Evolutionary conservation across 2,888 invertebrate species (phyloP).

Genomic region (Melipona beecheii): DNA sequence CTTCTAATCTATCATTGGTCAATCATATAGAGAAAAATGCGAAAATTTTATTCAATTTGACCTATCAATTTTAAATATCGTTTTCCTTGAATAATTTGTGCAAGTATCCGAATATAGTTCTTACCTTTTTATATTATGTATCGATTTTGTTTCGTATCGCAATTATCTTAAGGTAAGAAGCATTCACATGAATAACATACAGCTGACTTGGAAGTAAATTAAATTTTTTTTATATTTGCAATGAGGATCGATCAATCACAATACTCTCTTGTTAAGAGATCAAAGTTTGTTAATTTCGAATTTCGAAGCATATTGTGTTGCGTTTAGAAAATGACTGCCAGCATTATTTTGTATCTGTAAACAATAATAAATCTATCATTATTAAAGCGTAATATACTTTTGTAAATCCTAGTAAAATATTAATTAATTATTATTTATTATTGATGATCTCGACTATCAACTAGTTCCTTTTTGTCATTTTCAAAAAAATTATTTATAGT

Average conservation of each 20-base stretch:
- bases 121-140: slow-evolving; percentile 44
- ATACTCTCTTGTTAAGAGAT: slow-evolving; percentile 30
- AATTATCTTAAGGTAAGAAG: slow-evolving; percentile 46
- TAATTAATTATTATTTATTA: not conserved
- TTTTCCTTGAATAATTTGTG: slow-evolving; percentile 34
- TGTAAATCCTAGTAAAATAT: not conserved
- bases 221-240: slow-evolving; percentile 18
- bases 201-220: slow-evolving; percentile 43
- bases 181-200: slow-evolving; percentile 44
- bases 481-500: not conserved
- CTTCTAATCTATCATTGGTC: not conserved
- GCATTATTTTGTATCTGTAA: not conserved
- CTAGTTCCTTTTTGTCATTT: not conserved
- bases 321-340: slow-evolving; percentile 38
- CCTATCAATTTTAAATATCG: slow-evolving; percentile 27
- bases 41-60: slow-evolving; percentile 13
- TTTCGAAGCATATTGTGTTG: not conserved
- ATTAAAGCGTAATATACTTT: not conserved
- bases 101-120: slow-evolving; percentile 30
- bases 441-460: not conserved
- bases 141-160: slow-evolving; percentile 56
- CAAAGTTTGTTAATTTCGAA: slow-evolving; percentile 45
- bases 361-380: not conserved
- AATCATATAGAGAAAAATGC: not conserved
- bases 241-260: not conserved